Percentiles rank a stretch among this genome's conserved stretches.
Conservation (phyloP, 2,797 vertebrate genomes). For the Fistularia tabacaria region DNA sequence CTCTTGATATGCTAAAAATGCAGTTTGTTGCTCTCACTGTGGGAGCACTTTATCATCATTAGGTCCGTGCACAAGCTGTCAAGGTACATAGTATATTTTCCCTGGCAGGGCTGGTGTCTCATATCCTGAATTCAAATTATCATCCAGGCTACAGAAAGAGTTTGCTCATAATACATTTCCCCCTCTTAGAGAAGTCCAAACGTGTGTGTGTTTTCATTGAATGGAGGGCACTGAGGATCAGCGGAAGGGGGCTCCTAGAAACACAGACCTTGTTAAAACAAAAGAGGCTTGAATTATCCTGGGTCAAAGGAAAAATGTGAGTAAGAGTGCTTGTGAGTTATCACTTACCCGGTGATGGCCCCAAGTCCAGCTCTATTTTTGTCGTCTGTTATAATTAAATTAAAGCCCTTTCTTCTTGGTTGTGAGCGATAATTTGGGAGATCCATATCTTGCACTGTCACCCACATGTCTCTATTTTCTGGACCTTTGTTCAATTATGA, state of each 20-base stretch:
- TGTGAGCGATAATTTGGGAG: constrained; percentile 22
- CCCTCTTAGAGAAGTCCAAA: constrained; percentile 12
- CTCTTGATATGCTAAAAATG: constrained; percentile 26
- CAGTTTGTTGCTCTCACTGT: constrained; percentile 24
- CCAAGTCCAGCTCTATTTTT: constrained; percentile 9
- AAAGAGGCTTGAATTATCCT: constrained; percentile 10
- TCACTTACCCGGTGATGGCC: constrained; percentile 2
- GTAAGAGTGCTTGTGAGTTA: constrained; percentile 18
- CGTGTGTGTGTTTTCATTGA: constrained; percentile 1
- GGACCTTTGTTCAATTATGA: neutral
- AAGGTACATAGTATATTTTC: constrained; percentile 39
- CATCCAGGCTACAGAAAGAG: constrained; percentile 28
- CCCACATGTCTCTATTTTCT: neutral
- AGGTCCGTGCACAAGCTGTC: constrained; percentile 25
- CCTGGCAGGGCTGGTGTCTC: constrained; percentile 26
- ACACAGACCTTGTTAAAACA: constrained; percentile 12
- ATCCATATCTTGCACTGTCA: constrained; percentile 5
- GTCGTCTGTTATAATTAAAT: constrained; percentile 21
- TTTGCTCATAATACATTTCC: constrained; percentile 14
- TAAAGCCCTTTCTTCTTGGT: constrained; percentile 5
- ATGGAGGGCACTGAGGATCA: constrained; percentile 9
- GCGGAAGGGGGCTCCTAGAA: constrained; percentile 1
- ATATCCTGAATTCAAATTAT: constrained; percentile 34
- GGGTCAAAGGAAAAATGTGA: constrained; percentile 27
- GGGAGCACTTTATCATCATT: constrained; percentile 50